A percentile compares a stretch with the other conserved stretches of the same genome.
Conservation (phyloP, 2,797 vertebrate genomes). For the Enteromius argenteus region DNA sequence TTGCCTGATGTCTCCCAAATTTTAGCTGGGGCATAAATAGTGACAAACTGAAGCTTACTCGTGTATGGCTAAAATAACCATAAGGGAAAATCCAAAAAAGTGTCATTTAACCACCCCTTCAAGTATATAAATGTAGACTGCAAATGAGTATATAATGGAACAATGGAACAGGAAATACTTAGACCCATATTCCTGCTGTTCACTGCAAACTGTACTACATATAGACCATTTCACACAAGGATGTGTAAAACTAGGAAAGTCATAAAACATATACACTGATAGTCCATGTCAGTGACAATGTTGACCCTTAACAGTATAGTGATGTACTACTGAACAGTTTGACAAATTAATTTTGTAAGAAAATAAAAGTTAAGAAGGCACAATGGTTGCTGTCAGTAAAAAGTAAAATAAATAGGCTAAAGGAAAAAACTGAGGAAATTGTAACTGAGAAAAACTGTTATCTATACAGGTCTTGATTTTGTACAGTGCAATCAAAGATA, state of each 20-base stretch:
- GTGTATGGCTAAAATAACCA: constrained; percentile 68
- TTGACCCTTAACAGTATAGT: constrained; percentile 2
- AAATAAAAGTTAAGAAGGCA: constrained; percentile 72
- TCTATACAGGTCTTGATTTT: constrained; percentile 53
- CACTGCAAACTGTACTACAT: constrained; percentile 23
- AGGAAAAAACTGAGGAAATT: background rate
- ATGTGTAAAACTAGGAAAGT: constrained; percentile 11
- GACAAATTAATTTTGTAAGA: constrained; percentile 39
- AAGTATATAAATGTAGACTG: constrained; percentile 75
- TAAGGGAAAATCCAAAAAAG: constrained; percentile 48
- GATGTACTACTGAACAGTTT: constrained; percentile 19
- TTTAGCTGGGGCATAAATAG: constrained; percentile 19
- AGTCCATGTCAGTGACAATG: constrained; percentile 9
- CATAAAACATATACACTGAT: background rate
- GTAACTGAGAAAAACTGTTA: constrained; percentile 24
- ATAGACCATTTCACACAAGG: background rate
- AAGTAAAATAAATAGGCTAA: constrained; percentile 25
- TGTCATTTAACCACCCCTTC: constrained; percentile 72
- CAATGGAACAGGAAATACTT: constrained; percentile 34
- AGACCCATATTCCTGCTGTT: constrained; percentile 18
- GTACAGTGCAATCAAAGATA: constrained; percentile 65
- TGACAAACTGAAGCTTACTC: constrained; percentile 69
- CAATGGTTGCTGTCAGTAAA: constrained; percentile 62
- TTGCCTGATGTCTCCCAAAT: constrained; percentile 52
- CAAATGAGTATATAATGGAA: constrained; percentile 56